These are phyloP conservation scores for Calonectris borealis DNA, from an alignment of 2,113 vertebrate species.

Conservation along the genomic window DNA sequence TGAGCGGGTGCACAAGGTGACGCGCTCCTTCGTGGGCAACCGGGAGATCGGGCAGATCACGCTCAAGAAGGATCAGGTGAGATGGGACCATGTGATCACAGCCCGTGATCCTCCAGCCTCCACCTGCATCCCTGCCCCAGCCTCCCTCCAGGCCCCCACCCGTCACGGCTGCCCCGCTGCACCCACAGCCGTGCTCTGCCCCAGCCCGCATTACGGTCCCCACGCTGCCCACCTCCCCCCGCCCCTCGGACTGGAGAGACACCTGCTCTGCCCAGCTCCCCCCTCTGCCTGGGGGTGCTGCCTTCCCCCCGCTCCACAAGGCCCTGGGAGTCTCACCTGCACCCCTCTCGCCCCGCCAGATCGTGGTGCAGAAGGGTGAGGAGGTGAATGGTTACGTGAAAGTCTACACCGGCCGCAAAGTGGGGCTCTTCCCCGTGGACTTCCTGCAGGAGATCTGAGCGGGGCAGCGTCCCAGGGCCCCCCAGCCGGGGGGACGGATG, in stretches of 20 bases:
- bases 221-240: not conserved
- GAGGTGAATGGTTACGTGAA: slow-evolving; percentile 93
- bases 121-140: not conserved
- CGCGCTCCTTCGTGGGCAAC: slow-evolving; percentile 92
- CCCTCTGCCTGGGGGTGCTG: not conserved
- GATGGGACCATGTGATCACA: fast-evolving
- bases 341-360: slow-evolving; percentile 62
- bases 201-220: fast-evolving
- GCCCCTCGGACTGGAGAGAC: too few relatives aligned
- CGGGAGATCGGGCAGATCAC: slow-evolving; percentile 96
- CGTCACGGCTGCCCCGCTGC: too few relatives aligned
- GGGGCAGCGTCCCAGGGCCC: not conserved
- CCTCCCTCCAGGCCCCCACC: not conserved
- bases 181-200: not conserved
- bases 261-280: not conserved
- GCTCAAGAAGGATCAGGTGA: slow-evolving; percentile 95
- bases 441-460: slow-evolving; percentile 88
- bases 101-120: not conserved
- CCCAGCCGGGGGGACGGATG: fast-evolving
- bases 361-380: slow-evolving; percentile 96
- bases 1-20: slow-evolving; percentile 89
- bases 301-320: not conserved
- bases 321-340: not conserved
- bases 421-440: slow-evolving; percentile 92
- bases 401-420: slow-evolving; percentile 94